Evolutionary conservation across 2,797 vertebrate genomes (phyloP).

Genomic region (Phylloscopus collybita): DNA sequence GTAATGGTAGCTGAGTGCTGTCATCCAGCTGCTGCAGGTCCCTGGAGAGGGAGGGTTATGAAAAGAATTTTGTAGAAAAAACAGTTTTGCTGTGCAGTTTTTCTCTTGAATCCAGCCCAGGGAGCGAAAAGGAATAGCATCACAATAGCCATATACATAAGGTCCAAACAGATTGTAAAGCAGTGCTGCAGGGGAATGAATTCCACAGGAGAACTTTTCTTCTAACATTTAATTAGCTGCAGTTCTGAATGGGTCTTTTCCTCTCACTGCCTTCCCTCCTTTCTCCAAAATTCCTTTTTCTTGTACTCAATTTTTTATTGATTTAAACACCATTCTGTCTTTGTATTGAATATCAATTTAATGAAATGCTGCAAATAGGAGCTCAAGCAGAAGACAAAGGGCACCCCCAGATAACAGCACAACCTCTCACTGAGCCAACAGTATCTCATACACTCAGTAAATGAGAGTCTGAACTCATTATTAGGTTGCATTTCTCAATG

Average conservation of each 20-base stretch:
- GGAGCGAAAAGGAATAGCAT: neutral
- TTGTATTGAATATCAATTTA: neutral
- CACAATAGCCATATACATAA: neutral
- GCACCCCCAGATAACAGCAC: neutral
- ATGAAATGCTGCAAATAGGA: neutral
- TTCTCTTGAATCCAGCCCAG: neutral
- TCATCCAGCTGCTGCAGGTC: slow-evolving; percentile 98
- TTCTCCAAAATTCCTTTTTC: neutral
- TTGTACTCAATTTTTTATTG: neutral
- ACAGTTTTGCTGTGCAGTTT: neutral
- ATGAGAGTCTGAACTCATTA: neutral
- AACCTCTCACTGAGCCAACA: neutral
- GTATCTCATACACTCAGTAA: neutral
- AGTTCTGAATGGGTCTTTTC: neutral
- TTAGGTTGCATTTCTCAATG: neutral
- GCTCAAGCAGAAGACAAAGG: neutral
- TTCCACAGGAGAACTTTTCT: neutral
- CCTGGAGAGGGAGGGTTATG: slow-evolving; percentile 72
- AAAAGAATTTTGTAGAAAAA: neutral
- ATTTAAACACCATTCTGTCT: neutral
- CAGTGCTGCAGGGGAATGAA: neutral
- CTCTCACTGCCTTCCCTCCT: neutral
- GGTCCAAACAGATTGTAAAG: neutral
- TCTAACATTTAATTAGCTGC: neutral
- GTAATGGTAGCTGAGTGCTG: slow-evolving; percentile 93